A percentile compares a stretch with the other conserved stretches of the same genome.
phyloP scores from a whole-genome alignment of 2,888 invertebrate species.

The Eristalis tenax region DNA sequence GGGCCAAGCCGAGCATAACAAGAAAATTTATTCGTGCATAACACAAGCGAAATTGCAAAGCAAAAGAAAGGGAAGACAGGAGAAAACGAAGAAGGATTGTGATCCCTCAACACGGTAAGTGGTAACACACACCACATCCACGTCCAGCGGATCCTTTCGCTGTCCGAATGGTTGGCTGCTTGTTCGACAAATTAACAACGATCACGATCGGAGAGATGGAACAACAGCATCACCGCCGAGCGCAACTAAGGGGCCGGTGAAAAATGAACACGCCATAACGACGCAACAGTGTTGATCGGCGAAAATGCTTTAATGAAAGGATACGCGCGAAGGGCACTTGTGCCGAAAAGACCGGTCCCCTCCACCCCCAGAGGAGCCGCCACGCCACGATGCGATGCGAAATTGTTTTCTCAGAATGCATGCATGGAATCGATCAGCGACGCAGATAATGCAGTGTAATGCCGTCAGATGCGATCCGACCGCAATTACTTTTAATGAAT shows the following conservation, averaged over 20 bases:
- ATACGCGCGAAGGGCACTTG: conserved; percentile 57
- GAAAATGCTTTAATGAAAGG: conserved; percentile 64
- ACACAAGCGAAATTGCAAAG: not conserved
- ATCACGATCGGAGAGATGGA: conserved; percentile 53
- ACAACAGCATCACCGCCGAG: conserved; percentile 2
- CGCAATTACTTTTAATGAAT: conserved; percentile 68
- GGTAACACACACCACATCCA: conserved; percentile 50
- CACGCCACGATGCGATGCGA: conserved; percentile 22
- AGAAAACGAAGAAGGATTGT: conserved; percentile 26
- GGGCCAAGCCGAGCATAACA: conserved; percentile 44
- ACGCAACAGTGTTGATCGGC: conserved; percentile 67
- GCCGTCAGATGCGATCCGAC: conserved; percentile 43
- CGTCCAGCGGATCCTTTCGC: conserved; percentile 48
- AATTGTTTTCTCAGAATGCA: conserved; percentile 64
- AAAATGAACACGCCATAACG: conserved; percentile 63
- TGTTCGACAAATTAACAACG: conserved; percentile 71
- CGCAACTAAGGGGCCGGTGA: conserved; percentile 37
- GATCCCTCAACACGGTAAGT: conserved; percentile 62
- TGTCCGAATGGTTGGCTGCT: conserved; percentile 56
- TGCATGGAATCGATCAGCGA: conserved; percentile 54
- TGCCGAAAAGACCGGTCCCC: conserved; percentile 43
- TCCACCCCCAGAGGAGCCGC: not conserved
- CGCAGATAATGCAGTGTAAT: conserved; percentile 59
- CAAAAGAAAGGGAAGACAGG: not conserved
- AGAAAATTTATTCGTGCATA: conserved; percentile 57